A percentile compares a stretch with the other conserved stretches of the same genome.
Conservation (phyloP, 64 coral and sea anemone species). For the Stichodactyla mertensii region DNA sequence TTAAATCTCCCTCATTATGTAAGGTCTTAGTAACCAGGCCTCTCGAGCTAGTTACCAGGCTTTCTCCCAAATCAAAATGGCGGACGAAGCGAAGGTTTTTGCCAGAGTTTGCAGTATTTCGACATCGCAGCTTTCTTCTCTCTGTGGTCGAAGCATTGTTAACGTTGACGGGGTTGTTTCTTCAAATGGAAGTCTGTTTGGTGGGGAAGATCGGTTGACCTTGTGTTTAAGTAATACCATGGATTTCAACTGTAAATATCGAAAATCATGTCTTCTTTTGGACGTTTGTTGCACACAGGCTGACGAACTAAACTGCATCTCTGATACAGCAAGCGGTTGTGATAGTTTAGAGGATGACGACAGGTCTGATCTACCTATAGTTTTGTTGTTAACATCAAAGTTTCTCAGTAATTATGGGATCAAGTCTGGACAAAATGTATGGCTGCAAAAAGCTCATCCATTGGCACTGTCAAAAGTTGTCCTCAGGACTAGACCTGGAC, state of each 20-base stretch:
- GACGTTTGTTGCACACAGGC: not conserved
- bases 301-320: not conserved
- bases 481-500: not conserved
- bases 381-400: not conserved
- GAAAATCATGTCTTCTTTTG: not conserved
- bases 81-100: not conserved
- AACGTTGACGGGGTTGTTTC: constrained; percentile 14
- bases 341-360: not conserved
- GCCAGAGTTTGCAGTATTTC: constrained; percentile 26
- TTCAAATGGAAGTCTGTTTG: not conserved
- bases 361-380: not conserved
- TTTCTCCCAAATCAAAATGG: not conserved
- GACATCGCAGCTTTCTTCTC: not conserved
- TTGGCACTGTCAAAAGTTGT: constrained; percentile 27
- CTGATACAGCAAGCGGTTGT: not conserved
- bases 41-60: not conserved
- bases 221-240: not conserved
- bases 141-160: not conserved
- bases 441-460: constrained; percentile 1
- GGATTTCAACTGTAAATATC: not conserved
- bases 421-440: constrained; percentile 15
- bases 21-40: constrained; percentile 7
- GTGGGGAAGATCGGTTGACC: not conserved
- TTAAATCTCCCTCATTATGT: constrained; percentile 14
- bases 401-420: constrained; percentile 11